Evolutionary conservation across 2,888 invertebrate genomes (phyloP).

Genomic region (Autographa gamma): DNA sequence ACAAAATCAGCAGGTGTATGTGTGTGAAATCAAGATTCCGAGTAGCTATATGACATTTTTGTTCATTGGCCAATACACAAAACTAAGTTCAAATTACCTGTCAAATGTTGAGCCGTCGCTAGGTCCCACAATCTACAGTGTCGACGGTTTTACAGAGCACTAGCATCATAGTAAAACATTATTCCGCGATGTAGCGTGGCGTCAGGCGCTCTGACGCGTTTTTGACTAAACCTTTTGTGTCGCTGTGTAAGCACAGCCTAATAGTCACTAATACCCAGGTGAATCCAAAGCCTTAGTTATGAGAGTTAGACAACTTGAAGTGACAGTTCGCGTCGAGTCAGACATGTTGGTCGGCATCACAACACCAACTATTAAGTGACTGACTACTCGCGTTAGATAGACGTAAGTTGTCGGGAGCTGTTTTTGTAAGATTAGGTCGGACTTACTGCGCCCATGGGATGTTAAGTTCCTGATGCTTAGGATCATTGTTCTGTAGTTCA

Average conservation of each 20-base stretch:
- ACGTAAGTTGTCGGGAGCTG: background rate
- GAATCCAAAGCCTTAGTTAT: conserved; percentile 28
- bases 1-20: no score
- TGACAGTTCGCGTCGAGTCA: conserved; percentile 39
- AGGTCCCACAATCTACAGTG: no score
- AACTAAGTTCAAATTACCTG: no score
- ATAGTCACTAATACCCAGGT: conserved; percentile 9
- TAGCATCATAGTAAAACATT: background rate
- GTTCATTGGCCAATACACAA: no score
- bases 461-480: background rate
- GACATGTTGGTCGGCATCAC: conserved; percentile 14
- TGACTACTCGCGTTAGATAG: conserved; percentile 13
- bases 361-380: conserved; percentile 17
- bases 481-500: background rate
- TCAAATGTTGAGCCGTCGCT: no score
- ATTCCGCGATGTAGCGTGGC: no score
- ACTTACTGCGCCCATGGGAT: background rate
- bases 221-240: background rate
- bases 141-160: no score
- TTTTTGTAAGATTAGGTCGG: conserved; percentile 2
- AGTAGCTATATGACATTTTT: no score
- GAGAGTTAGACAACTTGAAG: conserved; percentile 30
- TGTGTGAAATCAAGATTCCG: no score
- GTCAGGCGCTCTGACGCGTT: background rate
- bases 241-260: background rate